Conservation (phyloP, 35 echinoderm and acorn worm species). For the Stichopus chloronotus region DNA sequence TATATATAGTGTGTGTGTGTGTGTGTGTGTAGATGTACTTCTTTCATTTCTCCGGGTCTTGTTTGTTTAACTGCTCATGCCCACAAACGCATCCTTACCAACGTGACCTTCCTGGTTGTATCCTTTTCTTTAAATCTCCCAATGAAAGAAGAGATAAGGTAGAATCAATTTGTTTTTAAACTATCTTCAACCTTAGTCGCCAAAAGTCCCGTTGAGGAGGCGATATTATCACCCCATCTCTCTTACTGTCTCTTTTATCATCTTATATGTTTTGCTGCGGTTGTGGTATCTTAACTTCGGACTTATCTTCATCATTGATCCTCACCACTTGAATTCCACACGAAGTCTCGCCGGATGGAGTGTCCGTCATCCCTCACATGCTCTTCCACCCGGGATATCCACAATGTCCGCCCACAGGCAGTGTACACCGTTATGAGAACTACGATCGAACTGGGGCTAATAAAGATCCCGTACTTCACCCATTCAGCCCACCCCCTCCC, state of each 20-base stretch:
- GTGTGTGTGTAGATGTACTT: too few species aligned
- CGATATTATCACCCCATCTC: background rate
- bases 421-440: conserved; percentile 4
- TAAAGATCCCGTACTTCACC: conserved; percentile 13
- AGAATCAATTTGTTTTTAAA: background rate
- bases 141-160: background rate
- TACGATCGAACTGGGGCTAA: background rate
- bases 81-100: background rate
- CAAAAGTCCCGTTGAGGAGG: background rate
- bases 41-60: too few species aligned
- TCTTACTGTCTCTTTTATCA: too few species aligned
- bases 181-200: background rate
- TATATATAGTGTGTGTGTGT: too few species aligned
- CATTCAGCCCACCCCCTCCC: background rate
- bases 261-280: background rate
- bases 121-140: background rate
- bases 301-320: background rate
- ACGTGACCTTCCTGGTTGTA: background rate
- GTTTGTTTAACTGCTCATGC: too few species aligned
- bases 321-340: conserved; percentile 9
- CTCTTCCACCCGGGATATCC: background rate
- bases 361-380: background rate
- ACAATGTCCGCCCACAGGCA: background rate
- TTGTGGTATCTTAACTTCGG: background rate
- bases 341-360: background rate